Evolutionary conservation across 2,113 vertebrate genomes (phyloP), one percentile per base, ranked within the genome.

Genomic region (Corydoras maculifer): DNA sequence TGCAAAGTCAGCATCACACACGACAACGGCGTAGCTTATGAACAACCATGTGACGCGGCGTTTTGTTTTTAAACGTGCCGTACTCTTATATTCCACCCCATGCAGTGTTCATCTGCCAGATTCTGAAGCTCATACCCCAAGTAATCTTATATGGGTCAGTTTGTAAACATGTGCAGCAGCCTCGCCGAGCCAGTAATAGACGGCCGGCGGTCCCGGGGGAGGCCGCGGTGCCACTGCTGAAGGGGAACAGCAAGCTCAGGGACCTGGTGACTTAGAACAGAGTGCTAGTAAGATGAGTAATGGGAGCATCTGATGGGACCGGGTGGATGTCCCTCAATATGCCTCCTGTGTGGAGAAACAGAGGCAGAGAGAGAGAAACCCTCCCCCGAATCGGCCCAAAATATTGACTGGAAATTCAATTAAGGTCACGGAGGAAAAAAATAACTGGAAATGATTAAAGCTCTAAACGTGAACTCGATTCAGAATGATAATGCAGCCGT

Each of bases 81-180:
- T 25, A 25, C 29, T 68, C 70, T 58, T 35, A 70, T 48, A 74
- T 75, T 65, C 50, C 11, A 32, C 25, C 58, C 29, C 67, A 58
- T 15, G 29, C 18, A 15, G 11, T 61, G 59, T 69, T 65, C 69
- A 65, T 75, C 68, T 78, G 62, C 15, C 53, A 66, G 59, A 14
- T 68, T 54, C 32, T 62, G 63, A 25, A 51, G 43, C 49, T 63
- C 14, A 58, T 74, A 75, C 84, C 79, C 74, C 77, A 62, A 75
- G 79, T 70, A 62, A 77, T 81, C 75, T 81, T 84, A 86, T 87
- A 84, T 84, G 81, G 86, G 86, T 87, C 86, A 86, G 76, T 81
- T 79, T 85, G 76, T 84, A 85, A 85, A 25, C 18, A 25, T 25
- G 18, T 25, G 18, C 62, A 73, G 54, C 73, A 71, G 71, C 58